Evolutionary conservation across 2,113 vertebrate genomes (phyloP).

Genomic region (Hyperopisus bebe): DNA sequence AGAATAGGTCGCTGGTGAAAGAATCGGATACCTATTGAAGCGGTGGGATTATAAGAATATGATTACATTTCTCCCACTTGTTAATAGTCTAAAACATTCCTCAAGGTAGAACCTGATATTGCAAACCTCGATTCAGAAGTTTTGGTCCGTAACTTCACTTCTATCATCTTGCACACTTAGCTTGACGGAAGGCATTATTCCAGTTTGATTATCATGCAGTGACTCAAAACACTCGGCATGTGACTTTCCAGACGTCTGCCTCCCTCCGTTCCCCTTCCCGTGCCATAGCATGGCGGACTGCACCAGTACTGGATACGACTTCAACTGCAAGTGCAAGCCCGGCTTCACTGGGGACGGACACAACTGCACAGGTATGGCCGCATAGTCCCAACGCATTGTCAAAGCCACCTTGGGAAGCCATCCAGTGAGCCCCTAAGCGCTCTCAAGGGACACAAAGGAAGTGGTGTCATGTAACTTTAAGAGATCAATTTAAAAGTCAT

Average conservation of each 20-base stretch:
- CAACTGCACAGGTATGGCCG: slow-evolving; percentile 62
- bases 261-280: slow-evolving; percentile 60
- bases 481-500: not conserved
- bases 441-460: not conserved
- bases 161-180: not conserved
- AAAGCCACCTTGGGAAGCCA: not conserved
- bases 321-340: slow-evolving; percentile 59
- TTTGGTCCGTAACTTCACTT: not conserved
- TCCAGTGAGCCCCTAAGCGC: not conserved
- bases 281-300: slow-evolving; percentile 64
- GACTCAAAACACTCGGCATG: not conserved
- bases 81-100: not conserved
- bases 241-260: slow-evolving; percentile 57
- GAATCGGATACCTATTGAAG: not conserved
- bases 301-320: slow-evolving; percentile 52
- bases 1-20: not conserved
- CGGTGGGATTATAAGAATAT: not conserved
- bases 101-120: not conserved
- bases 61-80: not conserved
- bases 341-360: slow-evolving; percentile 60
- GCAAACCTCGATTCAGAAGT: not conserved
- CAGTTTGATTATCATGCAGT: not conserved
- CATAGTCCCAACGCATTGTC: not conserved
- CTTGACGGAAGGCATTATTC: not conserved
- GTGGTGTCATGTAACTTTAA: not conserved